phyloP scores from a whole-genome alignment of 1,140 invertebrate genomes.

The Arctopsyche grandis region DNA sequence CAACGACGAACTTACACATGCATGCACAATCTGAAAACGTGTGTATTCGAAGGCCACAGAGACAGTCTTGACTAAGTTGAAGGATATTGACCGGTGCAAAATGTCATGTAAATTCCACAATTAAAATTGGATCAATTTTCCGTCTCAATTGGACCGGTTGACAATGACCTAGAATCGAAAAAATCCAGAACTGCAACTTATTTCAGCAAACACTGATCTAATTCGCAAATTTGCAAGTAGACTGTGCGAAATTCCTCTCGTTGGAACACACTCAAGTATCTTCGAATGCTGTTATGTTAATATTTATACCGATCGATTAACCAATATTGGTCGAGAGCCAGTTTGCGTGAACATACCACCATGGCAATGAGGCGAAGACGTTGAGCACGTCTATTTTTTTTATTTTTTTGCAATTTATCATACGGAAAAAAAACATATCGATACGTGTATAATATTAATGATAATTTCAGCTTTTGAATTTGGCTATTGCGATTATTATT shows the following conservation, averaged over 20 bases:
- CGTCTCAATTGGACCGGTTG: not conserved
- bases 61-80: slow-evolving; percentile 6
- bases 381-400: too few species aligned
- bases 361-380: too few species aligned
- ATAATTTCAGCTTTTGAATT: too few species aligned
- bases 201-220: too few species aligned
- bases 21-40: not conserved
- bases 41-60: not conserved
- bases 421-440: too few species aligned
- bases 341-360: not conserved
- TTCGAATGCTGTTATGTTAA: not conserved
- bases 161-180: slow-evolving; percentile 32
- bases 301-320: not conserved
- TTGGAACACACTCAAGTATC: too few species aligned
- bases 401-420: too few species aligned
- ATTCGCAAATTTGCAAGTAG: too few species aligned
- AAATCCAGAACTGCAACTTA: not conserved
- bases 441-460: too few species aligned
- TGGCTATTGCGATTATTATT: too few species aligned
- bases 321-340: not conserved
- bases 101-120: slow-evolving; percentile 29
- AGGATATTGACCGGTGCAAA: slow-evolving; percentile 26
- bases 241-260: too few species aligned
- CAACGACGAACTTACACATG: too few species aligned
- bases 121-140: slow-evolving; percentile 31